Percentiles rank a stretch among this genome's conserved stretches.
Conservation (phyloP, 2,797 vertebrate species). For the Propithecus perrieri region DNA sequence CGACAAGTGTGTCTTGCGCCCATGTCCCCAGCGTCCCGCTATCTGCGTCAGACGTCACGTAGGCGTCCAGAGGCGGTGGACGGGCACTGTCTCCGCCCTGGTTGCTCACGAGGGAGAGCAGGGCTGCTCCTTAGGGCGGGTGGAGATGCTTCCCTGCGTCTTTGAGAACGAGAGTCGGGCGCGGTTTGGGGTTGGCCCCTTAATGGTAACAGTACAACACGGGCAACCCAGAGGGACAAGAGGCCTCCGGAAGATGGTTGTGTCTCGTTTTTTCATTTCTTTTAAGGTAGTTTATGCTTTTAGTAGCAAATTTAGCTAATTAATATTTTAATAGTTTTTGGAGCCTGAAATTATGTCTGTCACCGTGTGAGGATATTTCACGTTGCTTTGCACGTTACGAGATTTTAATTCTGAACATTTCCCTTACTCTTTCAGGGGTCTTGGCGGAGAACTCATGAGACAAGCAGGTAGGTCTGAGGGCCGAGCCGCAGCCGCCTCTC, state of each 20-base stretch:
- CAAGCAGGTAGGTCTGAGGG: conserved; percentile 90
- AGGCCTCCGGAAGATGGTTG: accelerated
- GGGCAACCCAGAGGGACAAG: too few species aligned
- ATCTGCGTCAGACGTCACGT: accelerated
- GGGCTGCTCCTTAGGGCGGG: accelerated
- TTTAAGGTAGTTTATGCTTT: background rate
- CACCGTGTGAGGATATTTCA: background rate
- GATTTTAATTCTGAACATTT: background rate
- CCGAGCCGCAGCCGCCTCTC: background rate
- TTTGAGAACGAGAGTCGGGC: background rate
- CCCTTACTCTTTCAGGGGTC: conserved; percentile 87
- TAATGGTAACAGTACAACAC: background rate
- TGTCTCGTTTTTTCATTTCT: accelerated
- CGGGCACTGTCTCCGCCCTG: accelerated
- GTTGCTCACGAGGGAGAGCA: accelerated
- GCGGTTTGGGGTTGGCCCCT: background rate
- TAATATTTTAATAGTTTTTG: background rate
- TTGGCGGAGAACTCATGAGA: conserved; percentile 96
- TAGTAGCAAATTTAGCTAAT: accelerated
- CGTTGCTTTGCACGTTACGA: background rate
- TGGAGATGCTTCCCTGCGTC: too few species aligned
- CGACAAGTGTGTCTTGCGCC: accelerated
- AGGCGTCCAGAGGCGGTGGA: background rate
- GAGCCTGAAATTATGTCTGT: background rate
- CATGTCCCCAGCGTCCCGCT: accelerated